Conservation (phyloP, 2,888 invertebrate species). For the Drosophila nr. perissopoda region DNA sequence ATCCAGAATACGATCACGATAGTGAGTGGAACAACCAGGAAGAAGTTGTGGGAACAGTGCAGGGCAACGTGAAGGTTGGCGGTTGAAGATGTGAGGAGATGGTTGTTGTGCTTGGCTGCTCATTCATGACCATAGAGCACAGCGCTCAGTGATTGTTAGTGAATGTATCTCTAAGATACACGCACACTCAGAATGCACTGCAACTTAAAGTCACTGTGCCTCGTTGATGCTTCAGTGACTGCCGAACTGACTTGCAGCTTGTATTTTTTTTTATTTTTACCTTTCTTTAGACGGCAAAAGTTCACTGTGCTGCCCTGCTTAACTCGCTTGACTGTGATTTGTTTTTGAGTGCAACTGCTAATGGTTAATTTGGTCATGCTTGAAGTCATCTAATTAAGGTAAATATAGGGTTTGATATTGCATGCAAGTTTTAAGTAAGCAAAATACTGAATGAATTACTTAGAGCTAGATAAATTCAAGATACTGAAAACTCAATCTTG, state of each 20-base stretch:
- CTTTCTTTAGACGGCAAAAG: slow-evolving; percentile 23
- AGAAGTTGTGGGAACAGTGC: slow-evolving; percentile 28
- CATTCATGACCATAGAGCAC: slow-evolving; percentile 80
- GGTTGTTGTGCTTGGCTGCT: slow-evolving; percentile 73
- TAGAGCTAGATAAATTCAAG: not conserved
- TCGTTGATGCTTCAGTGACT: slow-evolving; percentile 69
- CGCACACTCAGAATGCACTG: slow-evolving; percentile 44
- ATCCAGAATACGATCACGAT: not conserved
- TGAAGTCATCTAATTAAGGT: slow-evolving; percentile 50
- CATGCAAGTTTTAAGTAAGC: not conserved
- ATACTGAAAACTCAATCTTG: not conserved
- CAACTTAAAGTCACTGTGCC: slow-evolving; percentile 59
- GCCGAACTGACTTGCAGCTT: slow-evolving; percentile 36
- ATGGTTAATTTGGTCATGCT: slow-evolving; percentile 64
- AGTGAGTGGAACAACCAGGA: slow-evolving; percentile 6
- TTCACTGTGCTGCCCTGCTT: slow-evolving; percentile 50
- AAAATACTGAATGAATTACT: not conserved
- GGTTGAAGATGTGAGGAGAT: not conserved
- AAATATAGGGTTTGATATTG: not conserved
- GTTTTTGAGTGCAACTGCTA: slow-evolving; percentile 31
- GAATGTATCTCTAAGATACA: slow-evolving; percentile 61
- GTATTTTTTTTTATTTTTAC: slow-evolving; percentile 4
- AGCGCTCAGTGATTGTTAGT: slow-evolving; percentile 24
- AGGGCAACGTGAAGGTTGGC: not conserved
- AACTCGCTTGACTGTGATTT: slow-evolving; percentile 54